Base-by-base conservation (phyloP, 2,113 vertebrate species). In the Formicarius rufipectus region DNA sequence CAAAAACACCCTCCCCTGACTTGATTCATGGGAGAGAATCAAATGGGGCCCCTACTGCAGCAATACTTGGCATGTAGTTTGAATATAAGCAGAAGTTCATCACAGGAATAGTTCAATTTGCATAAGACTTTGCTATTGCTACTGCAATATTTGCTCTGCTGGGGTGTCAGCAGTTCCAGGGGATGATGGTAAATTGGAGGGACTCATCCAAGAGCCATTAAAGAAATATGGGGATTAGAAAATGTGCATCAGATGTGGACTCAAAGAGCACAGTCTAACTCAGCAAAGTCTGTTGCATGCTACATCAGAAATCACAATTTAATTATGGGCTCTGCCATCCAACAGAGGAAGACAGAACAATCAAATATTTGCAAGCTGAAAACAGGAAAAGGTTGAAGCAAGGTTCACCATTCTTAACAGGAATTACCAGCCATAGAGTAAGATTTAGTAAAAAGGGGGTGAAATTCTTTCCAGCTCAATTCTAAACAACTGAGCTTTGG, bases 91-190 rank as follows among this genome's bases (percentile, higher is more conserved):
- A 79, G n/a, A 83, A 92, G 11, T 77, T 89, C 40, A 77, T 92
- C 77, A 78, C 5, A 78, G 81, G 25, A 89, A 81, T 58, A 50
- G 59, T 66, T 72, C 10, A 11, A 74, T 95, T 94, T 96, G 76
- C 95, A 90, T 95, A 74, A 59, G 73, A 87, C 73, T 84, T 95
- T 91, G 83, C 35, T 76, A 7, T 60, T 92, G 83, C 53, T 92
- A 47, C 40, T 88, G 63, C 59, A 66, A 17, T 69, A 27, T 67
- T 84, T 63, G 62, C 74, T 74, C 75, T 92, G 14, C 42, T 78
- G 35, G 73, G 24, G 25, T 63, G 55, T 87, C 84, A 93, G 93
- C 64, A 78, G 52, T 74, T 89, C 35, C 84, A 93, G 56, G 58
- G 25, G 14, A 47, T 35, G 35, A 50, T 59, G 35, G 77, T 18